Conservation (phyloP, 2,888 invertebrate genomes). For the Heliconius cydno region DNA sequence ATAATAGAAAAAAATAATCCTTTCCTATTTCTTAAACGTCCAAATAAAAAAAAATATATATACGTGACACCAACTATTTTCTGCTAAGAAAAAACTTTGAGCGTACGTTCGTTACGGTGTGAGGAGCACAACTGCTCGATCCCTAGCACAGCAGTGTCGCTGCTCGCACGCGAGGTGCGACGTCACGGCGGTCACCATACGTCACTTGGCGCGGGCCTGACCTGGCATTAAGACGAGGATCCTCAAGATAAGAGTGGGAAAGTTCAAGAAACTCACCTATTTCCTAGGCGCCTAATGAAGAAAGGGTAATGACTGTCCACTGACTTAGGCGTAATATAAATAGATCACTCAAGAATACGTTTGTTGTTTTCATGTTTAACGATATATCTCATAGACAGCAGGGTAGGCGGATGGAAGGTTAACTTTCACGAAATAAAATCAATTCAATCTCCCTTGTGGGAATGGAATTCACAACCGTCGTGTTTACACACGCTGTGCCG, state of each 20-base stretch:
- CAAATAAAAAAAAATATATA: conserved; percentile 21
- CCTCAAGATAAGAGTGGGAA: conserved; percentile 1
- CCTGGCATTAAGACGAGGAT: conserved; percentile 33
- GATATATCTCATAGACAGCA: no score
- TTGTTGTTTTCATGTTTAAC: neutral
- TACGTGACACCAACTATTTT: conserved; percentile 48
- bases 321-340: conserved; percentile 1
- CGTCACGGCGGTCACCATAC: conserved; percentile 55
- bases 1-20: neutral
- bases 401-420: neutral
- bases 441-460: no score
- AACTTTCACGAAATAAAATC: no score
- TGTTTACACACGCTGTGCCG: no score
- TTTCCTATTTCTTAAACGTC: neutral
- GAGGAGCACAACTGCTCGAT: conserved; percentile 39
- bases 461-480: no score
- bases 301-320: conserved; percentile 45
- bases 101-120: conserved; percentile 41
- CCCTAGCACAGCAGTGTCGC: conserved; percentile 22
- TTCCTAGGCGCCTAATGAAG: conserved; percentile 19
- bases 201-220: conserved; percentile 49
- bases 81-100: conserved; percentile 31
- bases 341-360: neutral
- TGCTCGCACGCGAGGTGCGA: conserved; percentile 50
- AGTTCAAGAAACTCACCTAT: conserved; percentile 19